Evolutionary conservation across 2,113 vertebrate genomes (phyloP), one percentile per base, ranked within the genome.

Genomic region (Pimephales promelas): DNA sequence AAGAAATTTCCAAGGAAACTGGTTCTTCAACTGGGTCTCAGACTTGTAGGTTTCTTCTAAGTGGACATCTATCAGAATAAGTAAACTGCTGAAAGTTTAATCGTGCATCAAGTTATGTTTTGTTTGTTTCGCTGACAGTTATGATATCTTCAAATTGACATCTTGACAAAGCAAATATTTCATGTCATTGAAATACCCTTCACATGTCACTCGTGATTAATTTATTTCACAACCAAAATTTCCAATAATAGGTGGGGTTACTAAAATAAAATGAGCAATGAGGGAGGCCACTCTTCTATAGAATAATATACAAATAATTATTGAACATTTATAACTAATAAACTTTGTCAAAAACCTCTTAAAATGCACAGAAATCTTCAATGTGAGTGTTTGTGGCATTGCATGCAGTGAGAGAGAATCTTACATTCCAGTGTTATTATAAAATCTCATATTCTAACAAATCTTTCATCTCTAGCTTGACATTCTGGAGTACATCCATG

Each of bases 401-500:
- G 26, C 40, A 79, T 24, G 40, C 24, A 47, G 40, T 47, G 24
- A 16, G 2, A 47, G 40, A 31, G 22, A 79, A 64, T 62, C 26
- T 22, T 52, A 24, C 52, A 61, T 77, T 57, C 14, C 36, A 73
- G 47, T 52, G 47, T 64, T 20, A 34, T 36, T 3, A 31, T 62
- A 45, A 26, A 13, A 57, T 76, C 36, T 74, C 31, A 68, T 22
- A 31, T 11, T 82, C 40, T 71, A 14, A 66, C 70, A 57, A 34
- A 31, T 47, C 26, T 71, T 43, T 80, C 36, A 76, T 66, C 36
- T 89, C 31, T 83, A 99, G 98, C 92, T 99, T 89, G 96, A 99
- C 86, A 92, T 94, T 79, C 94, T 99, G 91, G 98, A 99, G 84
- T 99, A 97, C 72, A 86, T 98, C 89, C 98, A 99, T 1, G 97